These are phyloP conservation scores for Rotaria magnacalcarata DNA, from an alignment of 2,888 invertebrate genomes.

Conservation along the genomic window DNA sequence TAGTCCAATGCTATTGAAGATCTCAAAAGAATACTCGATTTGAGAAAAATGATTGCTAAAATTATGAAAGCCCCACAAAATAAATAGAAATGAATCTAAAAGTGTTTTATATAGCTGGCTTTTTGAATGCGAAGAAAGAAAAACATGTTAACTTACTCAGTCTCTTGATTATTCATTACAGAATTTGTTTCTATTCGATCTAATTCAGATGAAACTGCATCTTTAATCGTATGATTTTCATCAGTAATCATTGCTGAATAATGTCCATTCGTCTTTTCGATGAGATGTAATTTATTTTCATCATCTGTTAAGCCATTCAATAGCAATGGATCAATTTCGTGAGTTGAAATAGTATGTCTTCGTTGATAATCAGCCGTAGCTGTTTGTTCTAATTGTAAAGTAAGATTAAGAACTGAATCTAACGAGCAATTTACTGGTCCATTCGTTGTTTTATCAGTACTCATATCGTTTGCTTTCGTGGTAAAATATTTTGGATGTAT, in stretches of 20 bases:
- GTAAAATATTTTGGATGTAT: neutral
- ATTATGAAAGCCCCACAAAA: too few relatives aligned
- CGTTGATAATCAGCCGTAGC: constrained; percentile 5
- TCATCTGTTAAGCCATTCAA: constrained; percentile 29
- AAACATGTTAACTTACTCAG: neutral
- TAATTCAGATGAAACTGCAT: neutral
- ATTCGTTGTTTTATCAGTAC: neutral
- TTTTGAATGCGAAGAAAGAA: too few relatives aligned
- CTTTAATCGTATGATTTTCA: neutral
- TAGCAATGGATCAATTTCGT: constrained; percentile 21
- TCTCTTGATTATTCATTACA: neutral
- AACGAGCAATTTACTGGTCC: neutral
- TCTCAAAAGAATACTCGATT: too few relatives aligned
- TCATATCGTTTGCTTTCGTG: neutral
- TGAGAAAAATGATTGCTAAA: too few relatives aligned
- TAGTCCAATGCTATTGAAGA: too few relatives aligned
- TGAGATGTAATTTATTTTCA: constrained; percentile 8
- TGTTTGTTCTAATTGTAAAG: constrained; percentile 28
- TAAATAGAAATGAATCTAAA: too few relatives aligned
- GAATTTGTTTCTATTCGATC: neutral
- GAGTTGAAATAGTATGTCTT: constrained; percentile 11
- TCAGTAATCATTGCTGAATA: neutral
- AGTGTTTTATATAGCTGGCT: too few relatives aligned
- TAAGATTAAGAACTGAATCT: constrained; percentile 19
- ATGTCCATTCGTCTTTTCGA: neutral